Percentiles rank a stretch among this genome's conserved stretches.
Evolutionary conservation across 1,140 invertebrate species (phyloP).

Genomic region (Neodiprion fabricii): DNA sequence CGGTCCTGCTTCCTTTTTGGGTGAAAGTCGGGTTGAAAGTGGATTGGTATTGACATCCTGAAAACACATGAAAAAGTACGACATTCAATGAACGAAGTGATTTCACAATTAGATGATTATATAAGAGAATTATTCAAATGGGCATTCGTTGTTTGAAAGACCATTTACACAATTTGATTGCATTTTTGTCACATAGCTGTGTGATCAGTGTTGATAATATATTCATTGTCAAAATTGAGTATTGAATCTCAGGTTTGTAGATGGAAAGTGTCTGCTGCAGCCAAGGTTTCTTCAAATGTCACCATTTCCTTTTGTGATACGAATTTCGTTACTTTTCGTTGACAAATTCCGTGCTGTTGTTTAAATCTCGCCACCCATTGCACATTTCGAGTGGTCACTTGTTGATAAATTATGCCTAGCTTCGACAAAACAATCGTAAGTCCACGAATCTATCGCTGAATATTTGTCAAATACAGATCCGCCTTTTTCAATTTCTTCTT

Average conservation of each 20-base stretch:
- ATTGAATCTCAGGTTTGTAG: neutral
- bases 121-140: neutral
- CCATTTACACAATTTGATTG: no score
- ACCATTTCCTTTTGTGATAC: slow-evolving; percentile 1
- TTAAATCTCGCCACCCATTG: neutral
- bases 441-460: slow-evolving; percentile 24
- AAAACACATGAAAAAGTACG: neutral
- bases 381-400: slow-evolving; percentile 20
- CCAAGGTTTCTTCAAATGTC: neutral
- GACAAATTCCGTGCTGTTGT: slow-evolving; percentile 1
- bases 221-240: slow-evolving; percentile 14
- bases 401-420: slow-evolving; percentile 18
- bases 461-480: slow-evolving; percentile 23
- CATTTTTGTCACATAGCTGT: neutral
- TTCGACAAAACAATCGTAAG: slow-evolving; percentile 25
- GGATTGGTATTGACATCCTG: slow-evolving; percentile 24
- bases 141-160: no score
- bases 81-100: neutral
- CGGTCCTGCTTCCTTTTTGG: slow-evolving; percentile 13
- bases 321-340: slow-evolving; percentile 17
- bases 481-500: slow-evolving; percentile 18
- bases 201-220: slow-evolving; percentile 20
- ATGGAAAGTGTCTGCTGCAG: slow-evolving; percentile 14
- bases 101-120: neutral
- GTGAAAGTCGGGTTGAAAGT: slow-evolving; percentile 18